Percentiles rank a stretch among this genome's conserved stretches.
Evolutionary conservation across 2,797 vertebrate species (phyloP).

Genomic region (Spheniscus humboldti): DNA sequence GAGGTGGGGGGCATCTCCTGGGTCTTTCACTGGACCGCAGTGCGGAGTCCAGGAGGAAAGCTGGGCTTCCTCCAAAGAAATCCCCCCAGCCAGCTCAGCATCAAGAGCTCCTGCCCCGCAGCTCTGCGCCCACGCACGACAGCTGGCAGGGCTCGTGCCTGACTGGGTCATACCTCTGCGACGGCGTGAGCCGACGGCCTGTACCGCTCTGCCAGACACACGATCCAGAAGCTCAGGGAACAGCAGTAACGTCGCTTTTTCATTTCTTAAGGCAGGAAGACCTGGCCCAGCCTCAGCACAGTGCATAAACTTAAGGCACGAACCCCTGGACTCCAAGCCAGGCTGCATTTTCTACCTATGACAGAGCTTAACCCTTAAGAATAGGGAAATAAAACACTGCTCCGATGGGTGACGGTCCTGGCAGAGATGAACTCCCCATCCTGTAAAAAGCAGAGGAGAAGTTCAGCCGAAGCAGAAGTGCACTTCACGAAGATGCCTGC

Average conservation of each 20-base stretch:
- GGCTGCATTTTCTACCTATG: not conserved
- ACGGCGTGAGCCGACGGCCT: not conserved
- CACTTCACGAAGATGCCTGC: fast-evolving
- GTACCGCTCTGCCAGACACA: not conserved
- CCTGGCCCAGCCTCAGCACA: not conserved
- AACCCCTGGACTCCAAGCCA: not conserved
- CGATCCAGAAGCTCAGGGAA: not conserved
- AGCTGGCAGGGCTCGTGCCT: not conserved
- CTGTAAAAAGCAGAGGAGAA: not conserved
- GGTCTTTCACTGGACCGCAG: not conserved
- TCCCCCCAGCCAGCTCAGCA: not conserved
- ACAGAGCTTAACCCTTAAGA: not conserved
- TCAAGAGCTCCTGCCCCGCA: not conserved
- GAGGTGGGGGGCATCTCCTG: not conserved
- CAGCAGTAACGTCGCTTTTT: not conserved
- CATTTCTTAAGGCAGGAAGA: not conserved
- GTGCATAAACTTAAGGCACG: not conserved
- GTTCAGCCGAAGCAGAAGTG: not conserved
- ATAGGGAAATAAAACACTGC: not conserved
- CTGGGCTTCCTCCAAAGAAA: not conserved
- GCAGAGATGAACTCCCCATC: not conserved
- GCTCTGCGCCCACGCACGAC: not conserved
- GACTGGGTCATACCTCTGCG: not conserved
- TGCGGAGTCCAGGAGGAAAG: not conserved
- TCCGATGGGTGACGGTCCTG: not conserved